Base-by-base conservation (phyloP, 2,113 vertebrate species). In the Atherinomorus stipes region DNA sequence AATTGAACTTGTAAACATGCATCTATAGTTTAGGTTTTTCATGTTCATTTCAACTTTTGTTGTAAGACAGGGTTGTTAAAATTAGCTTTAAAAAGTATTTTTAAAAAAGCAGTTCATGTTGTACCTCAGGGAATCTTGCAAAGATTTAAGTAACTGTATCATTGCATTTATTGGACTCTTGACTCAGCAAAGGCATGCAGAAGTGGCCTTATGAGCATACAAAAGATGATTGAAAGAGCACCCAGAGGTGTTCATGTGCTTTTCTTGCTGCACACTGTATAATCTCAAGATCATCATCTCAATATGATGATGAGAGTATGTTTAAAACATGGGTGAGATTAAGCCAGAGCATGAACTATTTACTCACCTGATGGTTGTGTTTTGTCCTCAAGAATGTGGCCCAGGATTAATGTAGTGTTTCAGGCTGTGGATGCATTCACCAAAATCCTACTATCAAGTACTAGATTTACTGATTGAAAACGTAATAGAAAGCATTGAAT, bases 91-190 rank as follows among this genome's bases (percentile, higher is more conserved):
- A 40, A 40, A 40, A 40, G 12, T 2, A 40, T 9, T 1, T 13
- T 3, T 21, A 22, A 11, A 37, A 57, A 57, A 37, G 9, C 15
- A n/a, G 5, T 45, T 76, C 18, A 51, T 31, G 44, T 56, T 62
- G 31, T 31, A 64, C 37, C 67, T 89, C 79, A 85, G 81, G 82
- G 76, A 83, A 76, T 38, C 54, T 49, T 21, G 8, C 25, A 37
- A n/a, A 34, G 1, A 38, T 62, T 44, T 38, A 38, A 11, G 25
- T 15, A 19, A 44, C 5, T 1, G n/a, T 50, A 26, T 26, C 1
- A 69, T 65, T 42, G 11, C 2, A 47, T 53, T 65, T 2, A 37
- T 26, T 68, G 40, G 13, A 19, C 22, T 49, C 19, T 40, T 11
- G 25, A 47, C 44, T 57, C 11, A 15, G 11, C 22, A 42, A 54